Percentiles rank a stretch among this genome's conserved stretches.
Conservation (phyloP, 2,888 invertebrate genomes). For the Baccha elongata region DNA sequence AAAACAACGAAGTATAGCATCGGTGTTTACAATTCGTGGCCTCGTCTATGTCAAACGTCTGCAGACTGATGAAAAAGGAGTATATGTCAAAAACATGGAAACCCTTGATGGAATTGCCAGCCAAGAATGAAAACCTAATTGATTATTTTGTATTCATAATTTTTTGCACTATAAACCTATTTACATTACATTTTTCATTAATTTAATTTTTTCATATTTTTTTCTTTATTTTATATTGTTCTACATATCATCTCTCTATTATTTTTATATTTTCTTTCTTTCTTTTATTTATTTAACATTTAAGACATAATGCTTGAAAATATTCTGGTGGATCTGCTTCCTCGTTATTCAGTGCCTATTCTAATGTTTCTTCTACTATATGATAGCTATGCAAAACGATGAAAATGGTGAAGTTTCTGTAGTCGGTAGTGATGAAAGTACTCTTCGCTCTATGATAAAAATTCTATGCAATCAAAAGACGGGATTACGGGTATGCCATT, state of each 20-base stretch:
- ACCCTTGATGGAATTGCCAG: constrained; percentile 15
- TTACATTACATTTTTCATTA: background rate
- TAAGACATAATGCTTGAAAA: too few relatives aligned
- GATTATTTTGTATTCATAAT: too few relatives aligned
- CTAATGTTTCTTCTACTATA: too few relatives aligned
- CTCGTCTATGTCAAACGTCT: constrained; percentile 9
- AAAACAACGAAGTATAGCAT: background rate
- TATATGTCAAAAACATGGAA: background rate
- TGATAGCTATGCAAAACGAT: too few relatives aligned
- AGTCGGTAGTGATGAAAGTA: background rate
- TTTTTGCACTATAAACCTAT: background rate
- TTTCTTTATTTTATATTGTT: background rate
- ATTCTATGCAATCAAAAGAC: background rate
- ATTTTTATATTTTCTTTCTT: too few relatives aligned
- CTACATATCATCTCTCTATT: background rate
- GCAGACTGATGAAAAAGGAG: constrained; percentile 2
- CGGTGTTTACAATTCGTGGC: constrained; percentile 4
- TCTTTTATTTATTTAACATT: too few relatives aligned
- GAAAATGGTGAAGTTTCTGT: background rate
- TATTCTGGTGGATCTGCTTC: too few relatives aligned
- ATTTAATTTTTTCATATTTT: too few relatives aligned
- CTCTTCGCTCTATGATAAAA: background rate
- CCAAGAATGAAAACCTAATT: too few relatives aligned
- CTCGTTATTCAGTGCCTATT: too few relatives aligned
- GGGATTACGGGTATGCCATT: background rate